These are phyloP conservation scores for Proterorhinus semilunaris DNA, from an alignment of 2,113 vertebrate genomes.

Conservation along the genomic window DNA sequence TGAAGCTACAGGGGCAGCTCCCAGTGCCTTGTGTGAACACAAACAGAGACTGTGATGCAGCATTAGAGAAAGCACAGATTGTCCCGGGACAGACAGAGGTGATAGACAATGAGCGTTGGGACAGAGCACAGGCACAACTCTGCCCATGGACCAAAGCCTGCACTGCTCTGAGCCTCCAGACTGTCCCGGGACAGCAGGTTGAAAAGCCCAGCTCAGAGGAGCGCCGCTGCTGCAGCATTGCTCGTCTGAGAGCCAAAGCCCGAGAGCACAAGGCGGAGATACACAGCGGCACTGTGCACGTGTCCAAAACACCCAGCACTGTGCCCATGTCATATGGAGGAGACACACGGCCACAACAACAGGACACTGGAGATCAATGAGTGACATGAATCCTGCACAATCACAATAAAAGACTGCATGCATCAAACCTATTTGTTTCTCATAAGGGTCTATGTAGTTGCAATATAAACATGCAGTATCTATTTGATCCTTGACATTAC, in stretches of 20 bases:
- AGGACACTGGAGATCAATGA: conserved; percentile 54
- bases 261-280: conserved; percentile 80
- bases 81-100: conserved; percentile 45
- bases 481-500: not conserved
- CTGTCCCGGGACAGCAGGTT: conserved; percentile 22
- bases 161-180: conserved; percentile 13
- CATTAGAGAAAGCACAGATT: conserved; percentile 2
- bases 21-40: conserved; percentile 11
- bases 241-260: conserved; percentile 79
- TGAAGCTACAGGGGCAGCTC: conserved; percentile 74
- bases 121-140: conserved; percentile 55
- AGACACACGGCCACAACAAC: conserved; percentile 52
- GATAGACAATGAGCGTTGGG: conserved; percentile 52
- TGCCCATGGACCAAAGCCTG: conserved; percentile 54
- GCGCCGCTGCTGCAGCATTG: conserved; percentile 79
- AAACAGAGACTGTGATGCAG: conserved; percentile 45
- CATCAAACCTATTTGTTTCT: not conserved
- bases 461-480: not conserved
- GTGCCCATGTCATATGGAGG: conserved; percentile 1
- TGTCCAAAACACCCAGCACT: conserved; percentile 25
- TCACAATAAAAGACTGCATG: conserved; percentile 1
- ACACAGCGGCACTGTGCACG: conserved; percentile 56
- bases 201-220: conserved; percentile 64
- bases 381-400: conserved; percentile 56
- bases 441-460: not conserved